These are phyloP conservation scores for Meriones unguiculatus DNA, from an alignment of 2,113 vertebrate genomes.

Conservation along the genomic window DNA sequence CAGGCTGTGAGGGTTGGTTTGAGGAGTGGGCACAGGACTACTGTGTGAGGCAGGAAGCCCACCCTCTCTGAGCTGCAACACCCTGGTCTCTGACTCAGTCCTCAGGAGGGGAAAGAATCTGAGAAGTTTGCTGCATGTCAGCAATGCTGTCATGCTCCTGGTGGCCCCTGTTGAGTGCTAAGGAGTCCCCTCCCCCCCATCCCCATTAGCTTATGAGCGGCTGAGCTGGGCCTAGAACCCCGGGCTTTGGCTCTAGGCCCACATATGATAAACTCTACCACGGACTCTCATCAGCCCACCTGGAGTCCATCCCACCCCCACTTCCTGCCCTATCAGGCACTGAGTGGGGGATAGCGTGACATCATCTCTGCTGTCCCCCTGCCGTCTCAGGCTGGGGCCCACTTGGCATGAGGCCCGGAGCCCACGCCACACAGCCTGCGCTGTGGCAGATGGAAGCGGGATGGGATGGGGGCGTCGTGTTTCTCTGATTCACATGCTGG, in stretches of 20 bases:
- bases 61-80: neutral
- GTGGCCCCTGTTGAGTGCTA: neutral
- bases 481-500: constrained; percentile 63
- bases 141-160: neutral
- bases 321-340: constrained; percentile 18
- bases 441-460: constrained; percentile 70
- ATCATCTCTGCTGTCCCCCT: neutral
- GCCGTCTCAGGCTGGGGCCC: constrained; percentile 34
- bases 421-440: constrained; percentile 54
- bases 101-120: neutral
- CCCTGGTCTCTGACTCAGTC: neutral
- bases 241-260: neutral
- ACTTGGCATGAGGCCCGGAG: constrained; percentile 38
- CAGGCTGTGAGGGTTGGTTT: neutral
- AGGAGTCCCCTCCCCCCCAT: neutral
- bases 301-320: neutral
- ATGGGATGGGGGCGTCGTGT: neutral
- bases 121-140: neutral
- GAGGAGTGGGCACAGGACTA: neutral
- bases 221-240: neutral
- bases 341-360: neutral
- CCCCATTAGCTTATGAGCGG: neutral
- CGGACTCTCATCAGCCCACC: accelerated
- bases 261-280: neutral
- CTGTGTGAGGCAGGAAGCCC: neutral